These are phyloP conservation scores for Neoitamus cyanurus DNA, from an alignment of 2,888 invertebrate genomes.

Conservation along the genomic window DNA sequence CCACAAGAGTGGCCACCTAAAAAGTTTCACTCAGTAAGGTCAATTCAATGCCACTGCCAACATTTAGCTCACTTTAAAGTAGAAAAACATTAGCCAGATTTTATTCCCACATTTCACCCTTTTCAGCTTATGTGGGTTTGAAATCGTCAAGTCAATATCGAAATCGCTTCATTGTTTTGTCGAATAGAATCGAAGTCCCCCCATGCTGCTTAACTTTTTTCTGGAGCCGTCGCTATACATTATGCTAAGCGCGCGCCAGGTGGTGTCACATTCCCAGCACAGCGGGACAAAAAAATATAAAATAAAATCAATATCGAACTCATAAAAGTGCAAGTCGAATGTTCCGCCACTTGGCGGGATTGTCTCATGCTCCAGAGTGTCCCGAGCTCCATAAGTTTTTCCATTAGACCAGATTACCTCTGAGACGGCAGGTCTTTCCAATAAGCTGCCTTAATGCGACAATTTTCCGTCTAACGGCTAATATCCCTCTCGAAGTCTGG, in stretches of 20 bases:
- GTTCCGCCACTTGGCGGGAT: not conserved
- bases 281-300: not conserved
- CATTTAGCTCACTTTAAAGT: not conserved
- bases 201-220: not conserved
- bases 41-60: not conserved
- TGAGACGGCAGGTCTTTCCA: not conserved
- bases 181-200: not conserved
- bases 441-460: slow-evolving; percentile 13
- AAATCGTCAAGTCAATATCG: not conserved
- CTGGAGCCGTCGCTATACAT: not conserved
- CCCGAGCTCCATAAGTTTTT: not conserved
- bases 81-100: not conserved
- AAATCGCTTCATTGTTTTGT: not conserved
- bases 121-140: not conserved
- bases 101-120: not conserved
- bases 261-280: not conserved
- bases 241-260: not conserved
- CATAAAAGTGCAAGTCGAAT: not conserved
- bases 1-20: not conserved
- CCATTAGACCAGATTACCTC: not conserved
- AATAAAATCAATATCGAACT: not conserved
- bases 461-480: not conserved
- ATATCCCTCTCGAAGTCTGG: not conserved
- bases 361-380: not conserved
- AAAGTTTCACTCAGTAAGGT: not conserved